Evolutionary conservation across 2,797 vertebrate species (phyloP).

Genomic region (Platalea minor): DNA sequence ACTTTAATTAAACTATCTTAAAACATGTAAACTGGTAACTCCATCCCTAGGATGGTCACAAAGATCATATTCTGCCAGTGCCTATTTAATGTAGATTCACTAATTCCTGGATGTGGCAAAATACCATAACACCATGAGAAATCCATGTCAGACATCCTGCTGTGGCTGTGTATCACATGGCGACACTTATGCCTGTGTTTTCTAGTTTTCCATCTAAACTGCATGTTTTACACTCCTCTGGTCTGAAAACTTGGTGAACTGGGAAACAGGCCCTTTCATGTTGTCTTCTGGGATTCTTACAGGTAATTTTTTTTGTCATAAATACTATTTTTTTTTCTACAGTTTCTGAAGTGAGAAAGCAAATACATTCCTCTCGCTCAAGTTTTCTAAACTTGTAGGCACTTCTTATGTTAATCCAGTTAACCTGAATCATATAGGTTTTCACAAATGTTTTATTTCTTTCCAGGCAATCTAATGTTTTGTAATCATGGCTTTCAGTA

Average conservation of each 20-base stretch:
- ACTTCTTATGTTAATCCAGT: not conserved
- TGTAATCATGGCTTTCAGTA: not conserved
- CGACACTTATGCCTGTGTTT: not conserved
- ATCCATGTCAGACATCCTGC: not conserved
- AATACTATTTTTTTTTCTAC: not conserved
- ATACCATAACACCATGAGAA: not conserved
- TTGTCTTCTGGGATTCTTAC: not conserved
- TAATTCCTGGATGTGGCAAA: not conserved
- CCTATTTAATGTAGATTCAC: not conserved
- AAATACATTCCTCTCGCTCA: not conserved
- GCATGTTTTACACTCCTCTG: not conserved
- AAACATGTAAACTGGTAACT: not conserved
- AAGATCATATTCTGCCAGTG: not conserved
- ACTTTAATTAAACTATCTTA: not conserved
- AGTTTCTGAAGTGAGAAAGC: not conserved
- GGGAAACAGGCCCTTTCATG: not conserved
- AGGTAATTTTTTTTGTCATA: not conserved
- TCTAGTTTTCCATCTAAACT: not conserved
- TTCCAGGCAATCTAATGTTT: not conserved
- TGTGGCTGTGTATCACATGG: not conserved
- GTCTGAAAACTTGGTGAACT: not conserved
- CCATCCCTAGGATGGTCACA: not conserved
- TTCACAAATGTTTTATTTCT: not conserved
- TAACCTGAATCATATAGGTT: not conserved
- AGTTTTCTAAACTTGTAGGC: not conserved